Conservation (phyloP, 2,888 invertebrate genomes). For the Tethea ocularis region DNA sequence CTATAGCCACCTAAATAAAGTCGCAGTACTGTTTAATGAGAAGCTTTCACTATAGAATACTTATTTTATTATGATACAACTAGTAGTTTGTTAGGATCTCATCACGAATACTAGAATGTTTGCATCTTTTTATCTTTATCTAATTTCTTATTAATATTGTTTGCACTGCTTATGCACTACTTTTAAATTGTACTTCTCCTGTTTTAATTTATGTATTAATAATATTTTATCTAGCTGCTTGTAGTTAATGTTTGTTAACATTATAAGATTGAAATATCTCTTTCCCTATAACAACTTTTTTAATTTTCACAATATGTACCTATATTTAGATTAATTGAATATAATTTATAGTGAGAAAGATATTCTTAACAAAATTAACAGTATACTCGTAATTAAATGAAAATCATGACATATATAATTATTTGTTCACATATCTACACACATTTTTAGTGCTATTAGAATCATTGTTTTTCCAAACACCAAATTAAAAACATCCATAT, state of each 20-base stretch:
- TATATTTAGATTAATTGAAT: neutral
- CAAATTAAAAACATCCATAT: neutral
- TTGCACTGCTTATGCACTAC: conserved; percentile 77
- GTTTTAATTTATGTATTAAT: conserved; percentile 38
- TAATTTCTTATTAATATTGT: conserved; percentile 48
- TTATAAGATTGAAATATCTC: conserved; percentile 14
- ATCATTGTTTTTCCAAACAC: neutral
- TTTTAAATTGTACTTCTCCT: conserved; percentile 32
- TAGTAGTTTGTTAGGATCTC: conserved; percentile 36
- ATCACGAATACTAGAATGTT: conserved; percentile 34
- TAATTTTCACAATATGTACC: neutral
- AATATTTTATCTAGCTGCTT: conserved; percentile 40
- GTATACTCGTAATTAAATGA: too few relatives aligned
- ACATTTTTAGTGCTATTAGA: neutral
- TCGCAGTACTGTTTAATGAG: conserved; percentile 26
- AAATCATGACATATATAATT: too few relatives aligned
- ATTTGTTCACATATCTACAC: neutral
- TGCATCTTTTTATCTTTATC: conserved; percentile 31
- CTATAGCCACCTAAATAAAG: conserved; percentile 29
- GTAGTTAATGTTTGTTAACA: conserved; percentile 33
- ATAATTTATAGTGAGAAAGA: neutral
- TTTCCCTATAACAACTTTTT: conserved; percentile 15
- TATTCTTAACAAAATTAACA: neutral
- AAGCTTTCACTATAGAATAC: conserved; percentile 42
- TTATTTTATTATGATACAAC: conserved; percentile 17